phyloP scores from a whole-genome alignment of 1,140 invertebrate genomes.

The Pteromalus puparum region DNA sequence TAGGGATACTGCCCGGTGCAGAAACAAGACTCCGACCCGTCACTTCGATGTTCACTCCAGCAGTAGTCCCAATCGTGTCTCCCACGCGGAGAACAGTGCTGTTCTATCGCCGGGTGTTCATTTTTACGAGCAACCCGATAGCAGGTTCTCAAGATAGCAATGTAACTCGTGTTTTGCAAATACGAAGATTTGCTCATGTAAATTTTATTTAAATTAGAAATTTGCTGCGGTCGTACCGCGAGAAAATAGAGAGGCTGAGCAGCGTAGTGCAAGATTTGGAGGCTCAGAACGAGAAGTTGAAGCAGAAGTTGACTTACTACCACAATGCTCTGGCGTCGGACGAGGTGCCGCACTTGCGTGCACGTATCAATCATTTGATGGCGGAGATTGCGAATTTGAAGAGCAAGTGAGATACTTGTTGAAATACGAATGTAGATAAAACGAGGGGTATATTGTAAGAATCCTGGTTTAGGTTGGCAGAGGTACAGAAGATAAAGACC shows the following conservation, averaged over 20 bases:
- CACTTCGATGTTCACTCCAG: background rate
- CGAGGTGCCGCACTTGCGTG: conserved; percentile 48
- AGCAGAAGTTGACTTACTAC: conserved; percentile 54
- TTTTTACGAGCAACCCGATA: conserved; percentile 5
- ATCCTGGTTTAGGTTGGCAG: conserved; percentile 53
- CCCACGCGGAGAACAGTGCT: background rate
- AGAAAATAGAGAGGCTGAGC: conserved; percentile 55
- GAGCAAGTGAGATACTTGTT: conserved; percentile 57
- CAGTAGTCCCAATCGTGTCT: background rate
- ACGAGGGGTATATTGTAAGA: too few relatives aligned
- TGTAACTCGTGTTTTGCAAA: background rate
- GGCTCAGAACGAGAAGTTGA: conserved; percentile 59
- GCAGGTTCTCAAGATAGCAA: conserved; percentile 8
- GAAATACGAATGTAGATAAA: background rate
- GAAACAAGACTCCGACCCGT: background rate
- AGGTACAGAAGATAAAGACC: conserved; percentile 58
- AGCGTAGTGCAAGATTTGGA: conserved; percentile 57
- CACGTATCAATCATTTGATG: conserved; percentile 57
- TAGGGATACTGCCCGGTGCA: background rate
- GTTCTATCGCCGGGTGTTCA: background rate
- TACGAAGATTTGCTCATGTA: too few relatives aligned
- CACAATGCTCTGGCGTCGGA: conserved; percentile 33
- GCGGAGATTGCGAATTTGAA: conserved; percentile 58
- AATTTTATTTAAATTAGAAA: background rate
- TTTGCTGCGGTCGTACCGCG: conserved; percentile 49